Conservation (phyloP, 2,797 vertebrate species). For the Mormyrops attenuatus region DNA sequence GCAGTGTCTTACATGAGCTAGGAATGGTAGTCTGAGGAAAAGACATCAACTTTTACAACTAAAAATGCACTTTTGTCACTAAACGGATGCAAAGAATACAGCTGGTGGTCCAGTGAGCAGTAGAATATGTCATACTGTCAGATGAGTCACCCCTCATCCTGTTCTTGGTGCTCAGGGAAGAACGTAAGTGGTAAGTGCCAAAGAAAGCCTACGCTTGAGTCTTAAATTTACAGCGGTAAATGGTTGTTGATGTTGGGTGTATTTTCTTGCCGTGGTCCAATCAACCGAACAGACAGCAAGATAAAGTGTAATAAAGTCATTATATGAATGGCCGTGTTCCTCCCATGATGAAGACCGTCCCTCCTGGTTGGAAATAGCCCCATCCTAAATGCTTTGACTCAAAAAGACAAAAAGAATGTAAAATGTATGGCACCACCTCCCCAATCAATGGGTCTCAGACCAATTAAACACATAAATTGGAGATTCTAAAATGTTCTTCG, state of each 20-base stretch:
- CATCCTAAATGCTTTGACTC: neutral
- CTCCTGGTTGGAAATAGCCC: neutral
- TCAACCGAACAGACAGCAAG: neutral
- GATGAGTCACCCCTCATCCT: neutral
- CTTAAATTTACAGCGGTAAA: neutral
- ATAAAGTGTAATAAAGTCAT: neutral
- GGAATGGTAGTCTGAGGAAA: neutral
- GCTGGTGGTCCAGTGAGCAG: neutral
- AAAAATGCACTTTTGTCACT: neutral
- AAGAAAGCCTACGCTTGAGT: neutral
- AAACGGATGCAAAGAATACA: neutral
- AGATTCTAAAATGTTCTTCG: neutral
- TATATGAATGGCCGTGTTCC: neutral
- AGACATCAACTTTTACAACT: neutral
- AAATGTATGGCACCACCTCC: neutral
- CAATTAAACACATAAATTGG: neutral
- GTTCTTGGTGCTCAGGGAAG: neutral
- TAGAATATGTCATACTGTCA: neutral
- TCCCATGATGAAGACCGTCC: neutral
- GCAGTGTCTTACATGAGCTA: neutral
- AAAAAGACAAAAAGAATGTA: neutral
- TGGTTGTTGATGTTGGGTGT: neutral
- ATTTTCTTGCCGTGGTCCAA: neutral
- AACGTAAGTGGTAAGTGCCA: neutral
- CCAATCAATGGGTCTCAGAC: neutral